Percentiles rank a stretch among this genome's conserved stretches.
phyloP scores from a whole-genome alignment of 2,797 vertebrate species.

The Lycodopsis pacificus region DNA sequence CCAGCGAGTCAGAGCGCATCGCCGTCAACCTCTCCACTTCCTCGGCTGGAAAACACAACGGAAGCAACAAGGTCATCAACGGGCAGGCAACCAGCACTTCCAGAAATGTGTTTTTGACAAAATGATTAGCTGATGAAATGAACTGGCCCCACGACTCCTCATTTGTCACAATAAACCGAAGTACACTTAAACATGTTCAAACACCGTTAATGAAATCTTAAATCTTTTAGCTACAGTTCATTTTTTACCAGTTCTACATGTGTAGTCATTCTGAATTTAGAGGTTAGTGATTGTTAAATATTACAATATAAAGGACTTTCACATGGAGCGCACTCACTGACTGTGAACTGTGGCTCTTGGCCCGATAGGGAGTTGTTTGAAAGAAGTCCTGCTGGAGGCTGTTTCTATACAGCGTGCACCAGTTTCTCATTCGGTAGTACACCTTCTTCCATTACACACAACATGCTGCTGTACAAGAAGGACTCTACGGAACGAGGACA shows the following conservation, averaged over 20 bases:
- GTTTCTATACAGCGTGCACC: neutral
- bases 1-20: slow-evolving; percentile 97
- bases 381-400: slow-evolving; percentile 31
- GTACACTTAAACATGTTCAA: too few relatives aligned
- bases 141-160: neutral
- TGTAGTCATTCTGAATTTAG: too few relatives aligned
- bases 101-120: neutral
- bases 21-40: slow-evolving; percentile 96
- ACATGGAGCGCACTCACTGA: neutral
- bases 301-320: too few relatives aligned
- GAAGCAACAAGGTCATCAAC: slow-evolving; percentile 20
- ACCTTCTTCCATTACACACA: slow-evolving; percentile 35
- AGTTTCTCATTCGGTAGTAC: slow-evolving; percentile 46
- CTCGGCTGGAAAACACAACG: slow-evolving; percentile 85
- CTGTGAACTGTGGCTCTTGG: slow-evolving; percentile 2
- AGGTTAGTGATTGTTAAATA: too few relatives aligned
- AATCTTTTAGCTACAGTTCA: too few relatives aligned
- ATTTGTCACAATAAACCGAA: slow-evolving; percentile 15
- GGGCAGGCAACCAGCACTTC: slow-evolving; percentile 9
- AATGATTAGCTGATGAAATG: neutral
- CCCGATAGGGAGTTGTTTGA: slow-evolving; percentile 12
- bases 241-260: too few relatives aligned
- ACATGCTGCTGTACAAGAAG: neutral
- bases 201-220: too few relatives aligned
- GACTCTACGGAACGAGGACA: slow-evolving; percentile 11